These are phyloP conservation scores for Tylochromis polylepis DNA, from an alignment of 2,113 vertebrate species.

Conservation along the genomic window DNA sequence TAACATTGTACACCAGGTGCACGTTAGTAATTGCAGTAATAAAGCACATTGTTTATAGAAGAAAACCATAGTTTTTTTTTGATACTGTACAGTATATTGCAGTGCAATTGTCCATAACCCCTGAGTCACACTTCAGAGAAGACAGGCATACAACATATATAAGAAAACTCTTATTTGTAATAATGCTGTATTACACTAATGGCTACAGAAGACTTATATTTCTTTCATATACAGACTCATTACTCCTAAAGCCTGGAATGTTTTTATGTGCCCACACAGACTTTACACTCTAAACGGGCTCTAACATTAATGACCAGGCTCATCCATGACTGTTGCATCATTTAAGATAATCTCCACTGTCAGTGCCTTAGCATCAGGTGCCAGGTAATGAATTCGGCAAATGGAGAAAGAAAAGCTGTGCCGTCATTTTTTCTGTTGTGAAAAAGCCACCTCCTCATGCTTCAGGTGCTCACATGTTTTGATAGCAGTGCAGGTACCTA, in stretches of 20 bases:
- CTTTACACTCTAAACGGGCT: constrained; percentile 1
- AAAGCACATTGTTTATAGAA: constrained; percentile 80
- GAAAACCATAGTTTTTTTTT: constrained; percentile 77
- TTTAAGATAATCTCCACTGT: background rate
- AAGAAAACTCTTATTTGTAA: constrained; percentile 38
- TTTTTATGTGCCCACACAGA: background rate
- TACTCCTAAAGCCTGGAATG: background rate
- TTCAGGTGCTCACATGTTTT: background rate
- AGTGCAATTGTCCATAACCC: constrained; percentile 84
- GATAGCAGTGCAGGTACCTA: background rate
- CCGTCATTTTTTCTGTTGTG: background rate
- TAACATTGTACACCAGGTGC: constrained; percentile 75
- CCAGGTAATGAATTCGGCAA: background rate
- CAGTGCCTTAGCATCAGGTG: background rate
- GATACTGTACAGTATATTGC: constrained; percentile 63
- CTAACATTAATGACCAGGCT: background rate
- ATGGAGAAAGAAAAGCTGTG: background rate
- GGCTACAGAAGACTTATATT: constrained; percentile 10
- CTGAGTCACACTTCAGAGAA: constrained; percentile 94
- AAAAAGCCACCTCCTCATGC: background rate
- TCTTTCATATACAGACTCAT: background rate
- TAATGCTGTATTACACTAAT: constrained; percentile 38
- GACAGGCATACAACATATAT: constrained; percentile 69
- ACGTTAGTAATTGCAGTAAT: constrained; percentile 76
- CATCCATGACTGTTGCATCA: background rate